These are phyloP conservation scores for Numida meleagris DNA, from an alignment of 2,113 vertebrate genomes.

Conservation along the genomic window DNA sequence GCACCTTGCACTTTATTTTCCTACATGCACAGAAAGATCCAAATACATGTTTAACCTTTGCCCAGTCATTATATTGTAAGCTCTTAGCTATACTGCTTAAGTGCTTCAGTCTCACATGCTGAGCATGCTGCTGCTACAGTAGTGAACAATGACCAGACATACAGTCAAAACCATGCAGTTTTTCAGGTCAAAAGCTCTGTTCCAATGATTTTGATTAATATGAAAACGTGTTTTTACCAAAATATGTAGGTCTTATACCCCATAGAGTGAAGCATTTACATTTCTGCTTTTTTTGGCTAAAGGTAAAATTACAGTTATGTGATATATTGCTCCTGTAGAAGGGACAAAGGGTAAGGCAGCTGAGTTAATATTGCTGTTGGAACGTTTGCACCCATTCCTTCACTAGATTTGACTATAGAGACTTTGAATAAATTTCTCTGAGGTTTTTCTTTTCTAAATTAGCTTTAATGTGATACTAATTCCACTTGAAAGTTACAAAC, in stretches of 20 bases:
- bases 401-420: not conserved
- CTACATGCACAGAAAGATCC: not conserved
- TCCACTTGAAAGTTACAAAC: not conserved
- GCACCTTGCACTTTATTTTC: not conserved
- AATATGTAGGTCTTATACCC: not conserved
- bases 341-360: not conserved
- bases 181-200: not conserved
- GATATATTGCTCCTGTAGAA: not conserved
- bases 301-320: not conserved
- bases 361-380: constrained; percentile 10
- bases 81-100: not conserved
- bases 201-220: not conserved
- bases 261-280: not conserved
- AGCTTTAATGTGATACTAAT: not conserved
- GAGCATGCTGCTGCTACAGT: not conserved
- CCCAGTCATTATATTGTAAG: not conserved
- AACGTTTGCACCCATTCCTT: not conserved
- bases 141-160: not conserved
- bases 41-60: not conserved
- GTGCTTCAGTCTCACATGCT: not conserved
- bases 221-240: not conserved
- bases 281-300: not conserved
- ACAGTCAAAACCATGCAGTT: not conserved
- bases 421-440: not conserved
- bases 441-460: not conserved